Conservation (phyloP, 1,140 invertebrate species). For the Melitaea cinxia region DNA sequence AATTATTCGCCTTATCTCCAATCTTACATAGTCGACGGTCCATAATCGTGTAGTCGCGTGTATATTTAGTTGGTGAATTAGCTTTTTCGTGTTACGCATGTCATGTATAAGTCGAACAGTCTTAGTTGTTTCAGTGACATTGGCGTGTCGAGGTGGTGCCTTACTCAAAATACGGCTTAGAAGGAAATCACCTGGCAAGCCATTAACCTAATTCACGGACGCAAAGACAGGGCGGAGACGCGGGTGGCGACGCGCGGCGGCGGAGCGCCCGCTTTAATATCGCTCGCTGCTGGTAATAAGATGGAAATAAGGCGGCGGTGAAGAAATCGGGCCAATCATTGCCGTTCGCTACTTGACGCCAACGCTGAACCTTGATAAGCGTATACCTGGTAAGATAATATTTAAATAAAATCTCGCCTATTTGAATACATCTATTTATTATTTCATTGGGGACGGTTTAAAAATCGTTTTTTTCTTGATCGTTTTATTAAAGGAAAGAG, state of each 20-base stretch:
- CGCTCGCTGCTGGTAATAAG: slow-evolving; percentile 76
- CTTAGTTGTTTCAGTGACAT: slow-evolving; percentile 61
- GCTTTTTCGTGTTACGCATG: slow-evolving; percentile 45
- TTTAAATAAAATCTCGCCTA: slow-evolving; percentile 38
- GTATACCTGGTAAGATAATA: slow-evolving; percentile 38
- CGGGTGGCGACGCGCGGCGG: slow-evolving; percentile 62
- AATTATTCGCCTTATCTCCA: slow-evolving; percentile 35
- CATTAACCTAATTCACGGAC: slow-evolving; percentile 80
- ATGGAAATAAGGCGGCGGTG: slow-evolving; percentile 78
- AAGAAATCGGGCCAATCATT: slow-evolving; percentile 75
- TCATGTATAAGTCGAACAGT: slow-evolving; percentile 53
- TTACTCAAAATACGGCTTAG: slow-evolving; percentile 73
- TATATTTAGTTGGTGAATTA: slow-evolving; percentile 36
- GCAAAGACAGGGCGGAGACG: slow-evolving; percentile 77
- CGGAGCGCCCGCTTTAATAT: slow-evolving; percentile 76
- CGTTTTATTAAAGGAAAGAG: neutral
- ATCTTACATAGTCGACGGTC: slow-evolving; percentile 33
- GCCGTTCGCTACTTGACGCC: slow-evolving; percentile 43
- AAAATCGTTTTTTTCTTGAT: neutral
- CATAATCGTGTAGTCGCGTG: slow-evolving; percentile 43
- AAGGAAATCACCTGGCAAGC: slow-evolving; percentile 80
- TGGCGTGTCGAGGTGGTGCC: slow-evolving; percentile 67
- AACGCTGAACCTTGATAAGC: slow-evolving; percentile 40
- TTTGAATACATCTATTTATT: slow-evolving; percentile 34
- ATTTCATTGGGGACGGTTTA: slow-evolving; percentile 3